These are phyloP conservation scores for Steinernema khuongi DNA, from an alignment of 1,140 invertebrate species.

Conservation along the genomic window DNA sequence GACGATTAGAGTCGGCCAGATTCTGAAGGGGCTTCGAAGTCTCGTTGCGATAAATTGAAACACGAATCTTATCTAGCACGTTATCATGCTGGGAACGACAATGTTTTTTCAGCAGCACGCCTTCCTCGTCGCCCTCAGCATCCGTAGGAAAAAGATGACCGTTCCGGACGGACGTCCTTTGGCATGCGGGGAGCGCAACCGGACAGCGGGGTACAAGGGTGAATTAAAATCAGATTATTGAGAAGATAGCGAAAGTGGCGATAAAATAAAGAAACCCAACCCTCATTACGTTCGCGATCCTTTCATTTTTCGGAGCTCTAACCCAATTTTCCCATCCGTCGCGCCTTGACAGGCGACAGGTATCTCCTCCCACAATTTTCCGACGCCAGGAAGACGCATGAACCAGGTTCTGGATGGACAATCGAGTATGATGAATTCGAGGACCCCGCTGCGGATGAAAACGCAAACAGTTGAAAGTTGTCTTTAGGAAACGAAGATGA, in stretches of 20 bases:
- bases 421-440: neutral
- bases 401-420: neutral
- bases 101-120: neutral
- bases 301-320: slow-evolving; percentile 11
- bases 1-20: neutral
- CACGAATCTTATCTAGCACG: neutral
- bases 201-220: neutral
- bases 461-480: too few species aligned
- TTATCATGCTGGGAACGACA: neutral
- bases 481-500: too few species aligned
- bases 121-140: neutral
- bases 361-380: slow-evolving; percentile 7
- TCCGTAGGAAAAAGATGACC: neutral
- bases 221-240: slow-evolving; percentile 13
- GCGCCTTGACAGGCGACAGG: neutral
- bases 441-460: neutral
- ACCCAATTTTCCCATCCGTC: neutral
- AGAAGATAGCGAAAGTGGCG: neutral
- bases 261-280: slow-evolving; percentile 11
- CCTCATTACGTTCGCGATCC: slow-evolving; percentile 1
- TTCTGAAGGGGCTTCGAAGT: neutral
- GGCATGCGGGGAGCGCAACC: neutral
- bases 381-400: neutral
- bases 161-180: neutral
- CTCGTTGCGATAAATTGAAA: neutral